Base-by-base conservation (phyloP, 2,113 vertebrate species). In the Corvus cornix region DNA sequence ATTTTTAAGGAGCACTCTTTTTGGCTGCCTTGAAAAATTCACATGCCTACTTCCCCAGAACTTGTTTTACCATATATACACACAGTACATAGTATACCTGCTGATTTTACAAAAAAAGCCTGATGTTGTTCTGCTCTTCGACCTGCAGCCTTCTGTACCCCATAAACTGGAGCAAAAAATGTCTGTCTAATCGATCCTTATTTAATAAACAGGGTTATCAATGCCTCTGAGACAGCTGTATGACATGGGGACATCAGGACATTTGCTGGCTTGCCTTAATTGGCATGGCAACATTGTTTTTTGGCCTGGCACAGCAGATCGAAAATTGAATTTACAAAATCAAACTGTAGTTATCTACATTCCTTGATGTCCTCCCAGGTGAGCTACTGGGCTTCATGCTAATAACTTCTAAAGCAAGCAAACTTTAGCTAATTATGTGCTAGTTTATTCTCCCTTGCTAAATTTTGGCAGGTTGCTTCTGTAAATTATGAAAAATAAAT, bases 401-500 rank as follows among this genome's bases (percentile, higher is more conserved):
- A 98, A 98, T 98, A 98, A 97, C 98, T 99, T 99, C 98, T 99
- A 99, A 99, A 99, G 98, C 99, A 99, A 99, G 98, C 98, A 99
- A 99, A 99, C 99, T 99, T 99, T 98, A 98, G 98, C 98, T 99
- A 99, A 99, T 99, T 99, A 99, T 95, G 97, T 98, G 97, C 98
- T 97, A 97, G 98, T 97, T 97, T 98, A 97, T 98, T 98, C 98
- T 99, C 98, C 98, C 98, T 98, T 97, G 98, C 98, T 98, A 98
- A 97, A 98, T 98, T 98, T 98, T 99, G 99, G 99, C 99, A 99
- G 99, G 98, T 99, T 99, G 98, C 97, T 97, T 98, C 98, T 99
- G 99, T 99, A 99, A 99, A 99, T 99, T 99, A 99, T 99, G 99
- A 99, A 99, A 99, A 99, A 99, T 99, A 99, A 99, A 99, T 99